A percentile compares a stretch with the other conserved stretches of the same genome.
phyloP scores from a whole-genome alignment of 2,113 vertebrate species.

The Craseonycteris thonglongyai region DNA sequence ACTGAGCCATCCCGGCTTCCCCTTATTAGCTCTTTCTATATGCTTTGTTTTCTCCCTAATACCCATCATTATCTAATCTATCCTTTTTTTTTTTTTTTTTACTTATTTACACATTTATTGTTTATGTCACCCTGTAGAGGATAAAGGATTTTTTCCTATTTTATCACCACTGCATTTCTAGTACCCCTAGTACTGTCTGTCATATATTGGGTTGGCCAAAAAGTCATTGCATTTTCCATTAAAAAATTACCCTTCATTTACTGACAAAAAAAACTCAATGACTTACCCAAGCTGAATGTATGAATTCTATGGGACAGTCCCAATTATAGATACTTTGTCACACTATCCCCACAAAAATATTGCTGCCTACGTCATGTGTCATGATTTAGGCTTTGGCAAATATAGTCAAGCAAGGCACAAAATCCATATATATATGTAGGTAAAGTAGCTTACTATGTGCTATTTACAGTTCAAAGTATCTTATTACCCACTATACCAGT shows the following conservation, averaged over 20 bases:
- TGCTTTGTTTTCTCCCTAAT: background rate
- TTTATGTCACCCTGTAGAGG: background rate
- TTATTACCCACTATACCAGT: background rate
- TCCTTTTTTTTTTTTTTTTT: background rate
- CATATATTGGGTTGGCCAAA: too few relatives aligned
- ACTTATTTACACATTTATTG: background rate
- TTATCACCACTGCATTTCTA: background rate
- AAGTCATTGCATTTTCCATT: too few relatives aligned
- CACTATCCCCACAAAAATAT: background rate
- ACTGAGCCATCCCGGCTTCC: too few relatives aligned
- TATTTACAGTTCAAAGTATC: background rate
- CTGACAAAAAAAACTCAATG: too few relatives aligned
- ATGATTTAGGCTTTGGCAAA: background rate
- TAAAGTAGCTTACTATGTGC: background rate
- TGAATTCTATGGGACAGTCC: background rate
- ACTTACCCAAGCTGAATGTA: too few relatives aligned
- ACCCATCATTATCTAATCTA: background rate
- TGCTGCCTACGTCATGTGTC: background rate
- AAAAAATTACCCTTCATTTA: too few relatives aligned
- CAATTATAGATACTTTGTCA: background rate
- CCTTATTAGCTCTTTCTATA: background rate
- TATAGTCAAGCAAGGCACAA: background rate
- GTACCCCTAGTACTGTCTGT: background rate
- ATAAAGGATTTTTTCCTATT: background rate
- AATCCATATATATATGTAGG: background rate